Evolutionary conservation across 1,140 invertebrate species (phyloP), one percentile per base, ranked within the genome.

Genomic region (Drosophila sulfurigaster): DNA sequence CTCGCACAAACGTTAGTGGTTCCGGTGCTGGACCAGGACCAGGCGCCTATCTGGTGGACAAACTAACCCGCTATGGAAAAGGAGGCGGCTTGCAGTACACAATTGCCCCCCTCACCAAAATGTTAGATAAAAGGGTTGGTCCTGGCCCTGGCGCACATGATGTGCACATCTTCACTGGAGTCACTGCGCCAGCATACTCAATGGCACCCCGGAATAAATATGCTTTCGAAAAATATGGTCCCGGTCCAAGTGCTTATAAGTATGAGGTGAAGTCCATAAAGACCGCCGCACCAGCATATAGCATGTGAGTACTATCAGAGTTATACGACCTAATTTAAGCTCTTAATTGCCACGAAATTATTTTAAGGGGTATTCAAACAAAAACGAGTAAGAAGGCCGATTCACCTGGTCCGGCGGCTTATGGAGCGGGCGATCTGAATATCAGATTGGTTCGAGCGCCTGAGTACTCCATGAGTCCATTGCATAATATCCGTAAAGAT

Each of bases 181-280:
- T 85, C 2, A 89, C 93, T 75, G 91, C 95, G 3, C 94, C 94
- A 2, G 91, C 91, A 1, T 95, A 94, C 83, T 94, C 94, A 0
- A 94, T 95, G 91, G 94, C 93, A 10, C 90, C 92, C 2, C 92
- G 94, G 5, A 93, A 93, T 8, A 91, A 92, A n/a, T 91, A 81
- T 35, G 65, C 46, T 15, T 82, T 87, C 15, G 93, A 93, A 67
- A 90, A 92, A 2, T 62, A 87, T 1, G 94, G 94, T 4, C 95
- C 95, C 4, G 95, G 94, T 13, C 94, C 95, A 5, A 95, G 94
- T 91, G 94, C 94, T n/a, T 95, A 95, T 91, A 93, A 93, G 73
- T 67, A 93, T 79, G 66, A 93, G 73, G 81, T 93, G 1, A 91
- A 93, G 62, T 78, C 92, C 0, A 91, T 93, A 58, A 93, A 89